phyloP scores from a whole-genome alignment of 2,797 vertebrate genomes.

The Chelon auratus region DNA sequence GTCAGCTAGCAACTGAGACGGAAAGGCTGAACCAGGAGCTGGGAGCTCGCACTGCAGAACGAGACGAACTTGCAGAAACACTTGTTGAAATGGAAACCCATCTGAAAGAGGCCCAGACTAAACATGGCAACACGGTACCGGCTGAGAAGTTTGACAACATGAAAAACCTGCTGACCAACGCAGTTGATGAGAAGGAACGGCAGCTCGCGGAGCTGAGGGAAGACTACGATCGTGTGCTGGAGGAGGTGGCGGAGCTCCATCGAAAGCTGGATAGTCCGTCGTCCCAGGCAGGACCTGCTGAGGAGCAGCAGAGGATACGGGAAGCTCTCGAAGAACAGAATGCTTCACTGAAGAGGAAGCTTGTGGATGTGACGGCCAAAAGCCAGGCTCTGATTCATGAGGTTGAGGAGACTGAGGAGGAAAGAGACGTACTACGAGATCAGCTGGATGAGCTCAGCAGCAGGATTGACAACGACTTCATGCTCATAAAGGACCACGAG shows the following conservation, averaged over 20 bases:
- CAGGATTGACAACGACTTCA: conserved; percentile 87
- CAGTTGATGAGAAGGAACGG: conserved; percentile 90
- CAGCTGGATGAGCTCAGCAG: conserved; percentile 87
- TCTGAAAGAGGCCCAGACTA: conserved; percentile 81
- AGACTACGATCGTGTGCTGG: conserved; percentile 85
- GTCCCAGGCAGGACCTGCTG: conserved; percentile 67
- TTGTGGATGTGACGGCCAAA: conserved; percentile 85
- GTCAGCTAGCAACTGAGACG: conserved; percentile 86
- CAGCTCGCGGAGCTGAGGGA: conserved; percentile 87
- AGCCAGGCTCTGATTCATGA: conserved; percentile 90
- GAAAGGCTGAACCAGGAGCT: conserved; percentile 88
- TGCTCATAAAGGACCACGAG: conserved; percentile 87
- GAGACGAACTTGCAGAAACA: conserved; percentile 79
- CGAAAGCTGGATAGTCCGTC: conserved; percentile 82
- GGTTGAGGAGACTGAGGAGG: conserved; percentile 83
- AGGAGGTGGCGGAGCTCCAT: conserved; percentile 87
- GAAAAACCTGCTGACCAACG: conserved; percentile 89
- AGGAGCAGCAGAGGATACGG: conserved; percentile 86
- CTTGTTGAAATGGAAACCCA: conserved; percentile 82
- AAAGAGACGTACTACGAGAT: conserved; percentile 86
- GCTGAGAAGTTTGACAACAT: conserved; percentile 92
- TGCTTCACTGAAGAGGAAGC: conserved; percentile 82
- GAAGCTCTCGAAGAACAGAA: conserved; percentile 85
- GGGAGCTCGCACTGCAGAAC: conserved; percentile 77
- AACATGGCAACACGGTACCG: conserved; percentile 79